Evolutionary conservation across 2,888 invertebrate genomes (phyloP).

Genomic region (Hymenopus coronatus): DNA sequence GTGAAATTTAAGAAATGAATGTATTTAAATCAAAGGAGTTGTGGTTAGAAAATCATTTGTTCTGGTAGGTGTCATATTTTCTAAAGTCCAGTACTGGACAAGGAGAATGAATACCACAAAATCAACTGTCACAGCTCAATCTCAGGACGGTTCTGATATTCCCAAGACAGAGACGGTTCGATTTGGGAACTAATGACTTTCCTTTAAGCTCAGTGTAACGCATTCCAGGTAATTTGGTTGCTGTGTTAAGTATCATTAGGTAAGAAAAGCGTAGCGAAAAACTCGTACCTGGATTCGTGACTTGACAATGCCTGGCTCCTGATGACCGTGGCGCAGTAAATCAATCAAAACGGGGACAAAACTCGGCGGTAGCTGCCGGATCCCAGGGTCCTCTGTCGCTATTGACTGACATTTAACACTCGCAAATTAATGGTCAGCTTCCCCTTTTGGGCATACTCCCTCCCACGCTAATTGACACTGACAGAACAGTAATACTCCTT

Average conservation of each 20-base stretch:
- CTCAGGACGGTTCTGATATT: background rate
- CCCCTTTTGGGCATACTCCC: background rate
- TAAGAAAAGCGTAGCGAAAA: background rate
- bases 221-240: background rate
- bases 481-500: background rate
- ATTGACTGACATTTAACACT: background rate
- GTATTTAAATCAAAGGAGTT: too few relatives aligned
- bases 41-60: too few relatives aligned
- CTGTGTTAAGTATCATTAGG: background rate
- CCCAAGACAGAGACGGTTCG: background rate
- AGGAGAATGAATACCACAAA: background rate
- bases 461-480: background rate
- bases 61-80: too few relatives aligned
- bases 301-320: background rate
- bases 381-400: background rate
- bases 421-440: background rate
- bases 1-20: too few relatives aligned
- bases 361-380: background rate
- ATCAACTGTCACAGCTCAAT: background rate
- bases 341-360: background rate
- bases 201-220: background rate
- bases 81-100: background rate
- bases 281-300: background rate
- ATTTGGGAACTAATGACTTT: background rate
- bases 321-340: background rate